These are phyloP conservation scores for Lepidurus couesii DNA, from an alignment of 1,140 invertebrate genomes.

Conservation along the genomic window DNA sequence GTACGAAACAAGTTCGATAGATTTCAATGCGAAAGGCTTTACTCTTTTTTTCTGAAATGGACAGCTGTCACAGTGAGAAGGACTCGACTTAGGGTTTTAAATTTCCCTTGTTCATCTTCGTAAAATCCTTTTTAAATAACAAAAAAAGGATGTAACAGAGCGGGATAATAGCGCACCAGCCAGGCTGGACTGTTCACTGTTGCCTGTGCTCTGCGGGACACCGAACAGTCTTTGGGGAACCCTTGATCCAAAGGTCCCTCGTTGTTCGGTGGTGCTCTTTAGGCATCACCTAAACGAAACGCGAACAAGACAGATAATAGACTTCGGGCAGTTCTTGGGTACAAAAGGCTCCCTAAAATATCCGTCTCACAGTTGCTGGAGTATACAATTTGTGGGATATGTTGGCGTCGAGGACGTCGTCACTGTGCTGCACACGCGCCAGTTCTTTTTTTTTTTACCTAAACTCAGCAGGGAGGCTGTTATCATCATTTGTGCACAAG, in stretches of 20 bases:
- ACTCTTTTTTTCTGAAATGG: too few species aligned
- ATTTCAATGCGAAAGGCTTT: too few species aligned
- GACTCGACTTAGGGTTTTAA: not conserved
- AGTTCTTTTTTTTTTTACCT: not conserved
- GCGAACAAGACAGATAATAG: not conserved
- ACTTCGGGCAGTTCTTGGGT: not conserved
- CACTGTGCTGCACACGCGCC: not conserved
- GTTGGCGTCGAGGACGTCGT: slow-evolving; percentile 15
- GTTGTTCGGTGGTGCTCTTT: not conserved
- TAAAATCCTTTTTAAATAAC: not conserved
- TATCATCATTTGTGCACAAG: not conserved
- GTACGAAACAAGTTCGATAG: too few species aligned
- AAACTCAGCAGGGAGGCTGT: not conserved
- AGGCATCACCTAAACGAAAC: not conserved
- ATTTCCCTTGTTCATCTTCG: not conserved
- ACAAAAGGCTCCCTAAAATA: too few species aligned
- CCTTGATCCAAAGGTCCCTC: not conserved
- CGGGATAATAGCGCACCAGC: slow-evolving; percentile 10
- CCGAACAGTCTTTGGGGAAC: not conserved
- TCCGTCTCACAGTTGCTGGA: not conserved
- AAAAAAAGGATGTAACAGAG: not conserved
- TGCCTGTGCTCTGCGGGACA: not conserved
- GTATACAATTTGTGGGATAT: not conserved
- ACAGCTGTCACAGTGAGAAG: too few species aligned
- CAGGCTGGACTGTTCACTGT: not conserved